These are phyloP conservation scores for Lymantria monacha DNA, from an alignment of 2,888 invertebrate species.

Conservation along the genomic window DNA sequence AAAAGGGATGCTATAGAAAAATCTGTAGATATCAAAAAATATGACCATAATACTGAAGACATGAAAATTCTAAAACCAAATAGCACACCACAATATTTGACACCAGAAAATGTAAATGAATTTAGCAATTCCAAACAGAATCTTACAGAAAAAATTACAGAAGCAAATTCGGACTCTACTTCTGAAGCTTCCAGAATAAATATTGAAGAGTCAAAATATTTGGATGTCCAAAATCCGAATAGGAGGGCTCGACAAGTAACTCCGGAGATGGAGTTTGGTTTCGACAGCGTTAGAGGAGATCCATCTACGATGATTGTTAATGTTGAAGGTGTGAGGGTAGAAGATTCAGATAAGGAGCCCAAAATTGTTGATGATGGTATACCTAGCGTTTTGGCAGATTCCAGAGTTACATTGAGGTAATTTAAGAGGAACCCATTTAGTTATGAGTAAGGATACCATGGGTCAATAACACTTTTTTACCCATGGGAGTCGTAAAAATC, in stretches of 20 bases:
- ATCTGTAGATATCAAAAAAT: not conserved
- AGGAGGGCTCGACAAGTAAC: constrained; percentile 29
- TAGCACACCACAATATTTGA: not conserved
- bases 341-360: constrained; percentile 81
- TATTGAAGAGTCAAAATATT: not conserved
- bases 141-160: not conserved
- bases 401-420: constrained; percentile 79
- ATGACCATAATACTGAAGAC: too few species aligned
- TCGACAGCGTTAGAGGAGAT: constrained; percentile 38
- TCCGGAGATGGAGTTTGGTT: constrained; percentile 29
- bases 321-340: constrained; percentile 82
- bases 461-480: too few species aligned
- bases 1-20: constrained; percentile 12
- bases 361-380: constrained; percentile 81
- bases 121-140: constrained; percentile 11
- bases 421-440: constrained; percentile 3
- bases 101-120: not conserved
- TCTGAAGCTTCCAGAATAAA: not conserved
- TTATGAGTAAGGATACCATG: too few species aligned
- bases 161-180: not conserved
- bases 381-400: constrained; percentile 85
- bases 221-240: not conserved
- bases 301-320: constrained; percentile 27
- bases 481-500: too few species aligned
- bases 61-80: not conserved